Base-by-base conservation (phyloP, 2,888 invertebrate species). In the Phorcus lineatus region DNA sequence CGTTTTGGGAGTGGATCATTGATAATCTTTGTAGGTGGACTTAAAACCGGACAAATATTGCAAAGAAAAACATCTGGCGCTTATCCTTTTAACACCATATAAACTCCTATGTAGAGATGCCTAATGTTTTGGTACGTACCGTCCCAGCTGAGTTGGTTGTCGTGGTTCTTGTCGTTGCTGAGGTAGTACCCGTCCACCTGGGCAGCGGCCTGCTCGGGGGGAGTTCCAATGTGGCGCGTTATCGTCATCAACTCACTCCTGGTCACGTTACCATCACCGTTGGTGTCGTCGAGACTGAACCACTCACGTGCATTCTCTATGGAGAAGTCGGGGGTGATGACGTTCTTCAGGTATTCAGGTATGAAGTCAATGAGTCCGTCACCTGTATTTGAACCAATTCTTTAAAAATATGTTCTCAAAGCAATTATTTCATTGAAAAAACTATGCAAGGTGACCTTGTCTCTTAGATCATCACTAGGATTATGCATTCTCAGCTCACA, bases 301-400 rank as follows among this genome's bases (percentile, higher is more conserved):
- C 89, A 90, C 80, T 91, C 91, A 11, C 74, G 80, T 40, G 91
- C 90, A 13, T 85, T 86, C 36, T 85, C 85, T 0, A 82, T 57
- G 17, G 86, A 87, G 82, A 86, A 87, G 80, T 89, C 87, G 16
- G 89, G 88, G 0, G 86, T 82, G 52, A 87, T 84, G 40, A 91
- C 84, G 78, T 90, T 89, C 57, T 86, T 80, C 36, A 89, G 74
- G 80, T 90, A 91, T 79, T 91, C 91, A 0, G 91, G 91, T 19
- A 91, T 87, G 77, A 91, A 90, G 55, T 90, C 91, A 9, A 91
- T 88, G 9, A 83, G 83, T 4, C 89, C 88, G 76, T 91, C 87
- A 52, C 87, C 90, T 91, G 78, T 0, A 77, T 77, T 22, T 74
- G 1, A 62, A 31, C 13, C 4, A 36, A 36, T 2, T 2, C 7